Base-by-base conservation (phyloP, 2,797 vertebrate genomes). In the Alca torda region DNA sequence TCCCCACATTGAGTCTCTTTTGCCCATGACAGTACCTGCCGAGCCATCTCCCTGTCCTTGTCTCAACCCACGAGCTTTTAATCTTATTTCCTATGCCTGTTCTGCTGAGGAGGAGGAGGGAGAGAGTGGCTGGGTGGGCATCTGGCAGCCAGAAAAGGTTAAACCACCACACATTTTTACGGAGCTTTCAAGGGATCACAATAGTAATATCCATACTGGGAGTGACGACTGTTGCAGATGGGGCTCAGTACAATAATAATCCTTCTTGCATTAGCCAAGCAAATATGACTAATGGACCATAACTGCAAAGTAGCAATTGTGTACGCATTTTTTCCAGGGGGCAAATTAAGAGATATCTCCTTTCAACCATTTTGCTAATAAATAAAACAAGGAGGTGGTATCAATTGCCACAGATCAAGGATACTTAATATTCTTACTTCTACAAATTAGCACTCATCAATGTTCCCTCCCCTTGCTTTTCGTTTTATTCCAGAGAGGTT, bases 401-500 rank as follows among this genome's bases (percentile, higher is more conserved):
- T 74, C 73, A 76, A 63, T 82, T 91, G 68, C 18, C 39, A 30
- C 39, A 84, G 25, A 92, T 90, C 50, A 90, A 90, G 65, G n/a
- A 93, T 50, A 72, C 50, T 85, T 91, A 83, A 81, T 82, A 90
- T 78, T 91, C 33, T 57, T 82, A 61, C 19, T 84, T 91, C 31
- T 81, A 26, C 91, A 93, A 95, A 82, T 96, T 90, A 95, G 10
- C 30, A 51, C 43, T 91, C 28, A 16, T 68, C 63, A 57, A 18
- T 54, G 11, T 46, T 80, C 23, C 46, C 37, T 82, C 37, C 33
- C n/a, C 30, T 88, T 93, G n/a, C 25, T 82, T 86, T 94, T 86
- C 5, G 31, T 91, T 96, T 92, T 78, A 90, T 89, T 94, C 18
- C 39, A 84, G 53, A 78, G 54, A 41, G 72, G 69, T 95, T 94